Base-by-base conservation (phyloP, 2,113 vertebrate species). In the Charina bottae region DNA sequence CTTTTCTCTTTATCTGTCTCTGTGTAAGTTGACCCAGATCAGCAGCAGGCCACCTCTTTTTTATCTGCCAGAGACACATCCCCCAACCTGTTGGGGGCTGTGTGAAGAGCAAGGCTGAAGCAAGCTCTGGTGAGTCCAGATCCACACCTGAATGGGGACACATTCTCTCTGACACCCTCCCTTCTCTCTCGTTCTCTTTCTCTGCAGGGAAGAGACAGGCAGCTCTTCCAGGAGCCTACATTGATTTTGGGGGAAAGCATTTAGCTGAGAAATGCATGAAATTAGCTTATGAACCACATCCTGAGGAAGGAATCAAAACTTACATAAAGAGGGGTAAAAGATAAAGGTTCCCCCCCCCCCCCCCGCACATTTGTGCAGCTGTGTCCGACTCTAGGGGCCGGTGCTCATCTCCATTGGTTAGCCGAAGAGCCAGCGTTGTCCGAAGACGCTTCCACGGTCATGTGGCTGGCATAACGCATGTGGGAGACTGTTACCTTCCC, bases 1-100 rank as follows among this genome's bases (percentile, higher is more conserved):
- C 33, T 58, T 91, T 91, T 8, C 85, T 15, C 53, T n/a, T 91
- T 87, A 87, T 78, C 54, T 78, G n/a, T 78, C 33, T 78, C 37
- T 78, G 72, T 37, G 37, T 78, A 37, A 78, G 37, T 37, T 78
- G 72, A 78, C 15, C 17, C 72, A 42, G 72, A 78, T 78, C 33
- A 78, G 33, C 33, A 78, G 33, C 33, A 78, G 2, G 33, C 72
- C 8, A 9, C 33, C 33, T 78, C 72, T 21, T 78, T 78, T 19
- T 37, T 37, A 78, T 78, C 68, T 3, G n/a, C 19, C 21, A 78
- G 2, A 37, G 72, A 78, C 33, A 21, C 7, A 42, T 78, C 6
- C 2, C n/a, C n/a, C n/a, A 78, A 33, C n/a, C 15, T 72, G 68
- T 2, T 72, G n/a, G 68, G 15, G 17, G 68, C 68, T 37, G 33